Evolutionary conservation across 2,888 invertebrate genomes (phyloP).

Genomic region (Pterobdella sp.): DNA sequence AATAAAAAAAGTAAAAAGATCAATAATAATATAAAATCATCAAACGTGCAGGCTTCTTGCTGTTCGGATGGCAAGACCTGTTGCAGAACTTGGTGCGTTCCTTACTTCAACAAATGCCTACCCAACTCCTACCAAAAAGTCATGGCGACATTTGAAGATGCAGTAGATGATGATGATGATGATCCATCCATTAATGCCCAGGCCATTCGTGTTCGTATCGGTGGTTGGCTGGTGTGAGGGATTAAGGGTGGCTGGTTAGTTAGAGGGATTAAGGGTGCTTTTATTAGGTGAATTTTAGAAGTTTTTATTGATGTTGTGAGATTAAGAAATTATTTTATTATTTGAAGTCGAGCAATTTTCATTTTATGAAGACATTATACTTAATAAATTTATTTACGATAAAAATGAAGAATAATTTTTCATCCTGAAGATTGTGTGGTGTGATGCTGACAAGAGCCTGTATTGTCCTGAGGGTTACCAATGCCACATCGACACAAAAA

Average conservation of each 20-base stretch:
- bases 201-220: background rate
- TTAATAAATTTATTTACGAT: background rate
- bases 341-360: background rate
- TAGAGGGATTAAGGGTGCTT: background rate
- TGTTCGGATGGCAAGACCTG: conserved; percentile 20
- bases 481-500: conserved; percentile 31
- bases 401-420: background rate
- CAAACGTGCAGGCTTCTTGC: conserved; percentile 13
- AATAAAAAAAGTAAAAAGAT: background rate
- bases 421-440: conserved; percentile 2
- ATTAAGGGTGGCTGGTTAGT: background rate
- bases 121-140: background rate
- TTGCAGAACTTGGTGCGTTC: conserved; percentile 18
- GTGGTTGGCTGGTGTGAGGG: background rate
- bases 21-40: background rate
- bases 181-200: background rate
- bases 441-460: conserved; percentile 37
- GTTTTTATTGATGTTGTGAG: background rate
- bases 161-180: background rate
- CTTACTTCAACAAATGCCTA: conserved; percentile 18
- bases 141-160: background rate
- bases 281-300: background rate
- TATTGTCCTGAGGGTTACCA: conserved; percentile 40
- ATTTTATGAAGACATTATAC: background rate
- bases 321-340: background rate